Evolutionary conservation across 2,888 invertebrate genomes (phyloP), one percentile per base, ranked within the genome.

Genomic region (Petrolisthes manimaculis): DNA sequence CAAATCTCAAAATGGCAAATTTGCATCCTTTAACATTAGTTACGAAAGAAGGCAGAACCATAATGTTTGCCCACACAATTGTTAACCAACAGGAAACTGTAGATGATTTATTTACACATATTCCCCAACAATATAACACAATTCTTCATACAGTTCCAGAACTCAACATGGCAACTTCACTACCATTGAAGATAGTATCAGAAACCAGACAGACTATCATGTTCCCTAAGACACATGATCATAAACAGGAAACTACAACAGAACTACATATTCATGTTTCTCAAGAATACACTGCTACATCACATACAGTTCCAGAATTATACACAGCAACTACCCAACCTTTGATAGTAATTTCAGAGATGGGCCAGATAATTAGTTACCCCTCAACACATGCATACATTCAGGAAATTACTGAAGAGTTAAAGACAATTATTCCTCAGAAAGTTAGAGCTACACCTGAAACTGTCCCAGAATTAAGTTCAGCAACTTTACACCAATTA

Each of bases 311-410:
- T 75, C 55, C 86, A 37, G 86, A 86, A 51, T 82, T 86, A 55
- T 24, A 61, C n/a, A 81, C 21, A 37, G 82, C 81, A 14, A 55
- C 86, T 9, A n/a, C 69, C 54, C n/a, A 79, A 71, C 85, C 85
- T 51, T 54, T 85, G 71, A 51, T 37, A 18, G 21, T 85, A 24
- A 79, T 85, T 5, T 85, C 83, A 51, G 53, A 83, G 37, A 21
- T 14, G 53, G 83, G 83, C 14, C 83, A 53, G 21, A 56, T 55
- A 55, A 69, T 69, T 18, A n/a, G 37, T 69, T 69, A 83, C 53
- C 71, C 51, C 9, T 21, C 83, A 53, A 21, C 24, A 82, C 14
- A 83, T 51, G 24, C 24, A 18, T n/a, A 53, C 8, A 71, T 69
- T 8, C 71, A 71, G 5, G 18, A 18, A 24, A 82, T 67, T 21